Conservation (phyloP, 30 jellyfish, hydroid and myxozoan species). For the Cassiopea xamachana region DNA sequence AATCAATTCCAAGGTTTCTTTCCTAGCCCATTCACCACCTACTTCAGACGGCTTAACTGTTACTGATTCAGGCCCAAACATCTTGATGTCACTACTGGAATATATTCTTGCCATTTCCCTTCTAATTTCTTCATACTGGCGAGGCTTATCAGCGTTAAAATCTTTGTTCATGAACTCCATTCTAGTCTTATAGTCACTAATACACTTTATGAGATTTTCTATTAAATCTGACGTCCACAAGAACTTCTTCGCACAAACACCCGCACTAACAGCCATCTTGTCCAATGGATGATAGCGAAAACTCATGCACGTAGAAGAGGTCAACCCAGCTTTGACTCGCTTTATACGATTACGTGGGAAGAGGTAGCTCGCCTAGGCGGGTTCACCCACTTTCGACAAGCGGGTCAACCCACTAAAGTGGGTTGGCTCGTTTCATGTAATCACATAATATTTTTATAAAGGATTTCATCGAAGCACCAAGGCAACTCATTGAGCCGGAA, state of each 20-base stretch:
- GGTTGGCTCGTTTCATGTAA: constrained; percentile 9
- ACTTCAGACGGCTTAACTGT: neutral
- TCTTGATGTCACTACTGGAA: neutral
- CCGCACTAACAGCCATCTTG: neutral
- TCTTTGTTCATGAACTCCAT: neutral
- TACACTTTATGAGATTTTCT: neutral
- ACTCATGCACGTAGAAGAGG: neutral
- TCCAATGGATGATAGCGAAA: neutral
- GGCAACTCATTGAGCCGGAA: neutral
- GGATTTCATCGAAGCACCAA: neutral
- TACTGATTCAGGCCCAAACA: neutral
- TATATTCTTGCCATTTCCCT: neutral
- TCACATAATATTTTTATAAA: neutral
- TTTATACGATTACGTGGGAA: constrained; percentile 6
- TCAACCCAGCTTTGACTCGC: constrained; percentile 3
- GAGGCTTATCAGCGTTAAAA: neutral
- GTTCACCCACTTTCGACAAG: constrained; percentile 9
- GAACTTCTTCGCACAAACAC: constrained; percentile 2
- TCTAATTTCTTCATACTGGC: neutral
- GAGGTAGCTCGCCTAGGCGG: neutral
- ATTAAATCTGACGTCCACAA: constrained; percentile 2
- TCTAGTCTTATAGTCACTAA: neutral
- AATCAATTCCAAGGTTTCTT: neutral
- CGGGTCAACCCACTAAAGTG: constrained; percentile 11
- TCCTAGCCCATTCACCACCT: neutral